Percentiles rank a stretch among this genome's conserved stretches.
Conservation (phyloP, 2,797 vertebrate genomes). For the Pseudochirops corinnae region DNA sequence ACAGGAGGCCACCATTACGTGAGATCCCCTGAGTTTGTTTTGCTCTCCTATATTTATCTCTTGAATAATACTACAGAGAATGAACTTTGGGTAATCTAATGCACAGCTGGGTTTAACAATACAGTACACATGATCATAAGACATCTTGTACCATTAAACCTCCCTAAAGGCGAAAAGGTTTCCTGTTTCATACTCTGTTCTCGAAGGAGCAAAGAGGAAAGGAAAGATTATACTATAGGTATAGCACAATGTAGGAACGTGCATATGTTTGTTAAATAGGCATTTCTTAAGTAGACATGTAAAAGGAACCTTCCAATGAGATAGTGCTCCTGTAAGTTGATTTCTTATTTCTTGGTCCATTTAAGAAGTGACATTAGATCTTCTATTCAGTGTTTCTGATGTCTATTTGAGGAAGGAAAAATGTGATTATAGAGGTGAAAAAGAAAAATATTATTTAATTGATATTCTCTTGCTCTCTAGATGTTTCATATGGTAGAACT, state of each 20-base stretch:
- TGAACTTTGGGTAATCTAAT: not conserved
- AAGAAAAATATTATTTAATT: not conserved
- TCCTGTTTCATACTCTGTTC: not conserved
- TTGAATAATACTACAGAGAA: not conserved
- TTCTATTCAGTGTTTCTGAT: not conserved
- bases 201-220: not conserved
- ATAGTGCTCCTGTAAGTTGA: not conserved
- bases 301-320: not conserved
- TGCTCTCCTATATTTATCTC: not conserved
- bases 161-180: not conserved
- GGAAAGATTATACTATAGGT: not conserved
- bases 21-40: not conserved
- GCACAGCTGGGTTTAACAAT: slow-evolving; percentile 1
- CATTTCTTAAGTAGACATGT: not conserved
- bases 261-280: not conserved
- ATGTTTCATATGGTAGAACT: not conserved
- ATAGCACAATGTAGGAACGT: not conserved
- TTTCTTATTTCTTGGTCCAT: not conserved
- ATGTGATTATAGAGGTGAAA: not conserved
- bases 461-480: not conserved
- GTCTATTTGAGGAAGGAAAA: not conserved
- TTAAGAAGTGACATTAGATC: not conserved
- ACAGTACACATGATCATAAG: not conserved
- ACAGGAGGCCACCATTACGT: not conserved
- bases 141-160: not conserved